Evolutionary conservation across 2,888 invertebrate genomes (phyloP), one percentile per base, ranked within the genome.

Genomic region (Lepas anatifera): DNA sequence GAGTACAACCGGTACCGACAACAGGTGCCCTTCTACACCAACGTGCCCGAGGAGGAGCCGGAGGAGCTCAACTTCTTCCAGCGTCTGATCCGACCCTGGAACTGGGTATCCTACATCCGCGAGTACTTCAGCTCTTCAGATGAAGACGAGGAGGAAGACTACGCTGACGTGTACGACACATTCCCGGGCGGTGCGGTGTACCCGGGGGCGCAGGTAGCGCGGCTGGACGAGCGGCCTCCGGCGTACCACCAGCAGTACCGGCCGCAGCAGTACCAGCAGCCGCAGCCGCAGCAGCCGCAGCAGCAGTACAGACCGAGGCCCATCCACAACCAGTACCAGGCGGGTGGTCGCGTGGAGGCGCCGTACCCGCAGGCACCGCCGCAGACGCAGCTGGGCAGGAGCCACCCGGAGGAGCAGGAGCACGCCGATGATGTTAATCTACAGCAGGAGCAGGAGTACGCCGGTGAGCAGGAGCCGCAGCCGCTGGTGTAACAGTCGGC

Each of bases 41-140:
- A 58, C 10, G 58, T 32, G 50, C 68, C 16, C 29, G 37, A 29
- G 18, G 0, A 68, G 8, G n/a, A 6, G n/a, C 16, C 10, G n/a
- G 50, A 50, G 13, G 25, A 68, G 37, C 27, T 68, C 18, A 16
- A 6, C 32, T 68, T 68, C 68, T 18, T 58, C 16, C 58, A 58
- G 58, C 58, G 58, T 16, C 58, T 58, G 13, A 32, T 58, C 29
- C 58, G 58, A 7, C 58, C 58, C 13, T 58, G 58, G 58, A 58
- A 29, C 32, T 58, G 58, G 58, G 29, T 58, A 18, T 13, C 16
- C 16, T 29, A 10, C 16, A 8, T 25, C 32, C 18, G 18, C 29
- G 29, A 7, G 13, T 3, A 32, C 58, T 18, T 8, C 58, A 32
- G 32, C 58, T 29, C 7, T 32, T n/a, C n/a, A n/a, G 58, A 29